Base-by-base conservation (phyloP, 1,140 invertebrate species). In the Drosophila gunungcola region DNA sequence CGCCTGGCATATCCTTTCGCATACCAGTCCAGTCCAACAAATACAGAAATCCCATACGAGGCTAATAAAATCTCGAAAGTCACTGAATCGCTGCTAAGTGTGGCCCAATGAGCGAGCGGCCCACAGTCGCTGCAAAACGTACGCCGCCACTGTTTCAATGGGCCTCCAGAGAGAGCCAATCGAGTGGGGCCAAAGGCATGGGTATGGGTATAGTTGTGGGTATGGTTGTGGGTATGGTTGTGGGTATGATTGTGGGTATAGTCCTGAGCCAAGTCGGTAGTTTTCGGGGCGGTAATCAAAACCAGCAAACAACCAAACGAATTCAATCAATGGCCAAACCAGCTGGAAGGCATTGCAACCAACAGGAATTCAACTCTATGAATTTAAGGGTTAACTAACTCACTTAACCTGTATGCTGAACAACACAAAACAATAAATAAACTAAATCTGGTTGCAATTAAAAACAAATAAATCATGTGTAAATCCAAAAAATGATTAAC, bases 271-370 rank as follows among this genome's bases (percentile, higher is more conserved):
- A 1, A 13, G 13, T 43, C 3, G 3, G 16, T 21, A n/a, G 16
- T 56, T 56, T 46, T 34, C 41, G 27, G 13, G 36, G 49, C 25
- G 6, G 32, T 38, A 54, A 69, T 55, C 68, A 56, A 21, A 52
- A 54, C 45, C 60, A 56, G 51, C 51, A 38, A 52, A 73, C 68
- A 57, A 43, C 32, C 38, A 3, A 49, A 49, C 3, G 53, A 75
- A 75, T 64, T 64, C 69, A 75, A 73, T 73, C 73, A 65, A 75
- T 65, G 69, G 42, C 60, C 54, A 64, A 53, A 64, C 46, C 46
- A 65, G 36, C 73, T 73, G 41, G 29, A 57, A 36, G 68, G 16
- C 42, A 57, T 34, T 53, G 12, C 53, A 67, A 39, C 25, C 16
- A 21, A 21, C 16, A 21, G 16, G 16, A 21, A 21, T 21, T 21